Conservation (phyloP, 2,113 vertebrate species). For the zebrafish (Danio rerio) region GRCz12tu NC_133193.1:18996001-18996500, state of each 20-base stretch:
- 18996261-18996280: background rate
- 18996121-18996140: too few relatives aligned
- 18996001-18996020: background rate
- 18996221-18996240: too few relatives aligned
- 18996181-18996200: too few relatives aligned
- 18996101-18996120: too few relatives aligned
- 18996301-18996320: background rate
- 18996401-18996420: slow-evolving; percentile 3
- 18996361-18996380: slow-evolving; percentile 10
- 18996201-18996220: too few relatives aligned
- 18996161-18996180: too few relatives aligned
- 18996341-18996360: background rate
- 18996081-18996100: too few relatives aligned
- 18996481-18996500: slow-evolving; percentile 31
- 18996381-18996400: slow-evolving; percentile 3
- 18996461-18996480: background rate
- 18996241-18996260: too few relatives aligned
- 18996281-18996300: background rate
- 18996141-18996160: too few relatives aligned
- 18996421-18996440: slow-evolving; percentile 21
- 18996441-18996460: background rate
- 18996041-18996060: too few relatives aligned
- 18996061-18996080: too few relatives aligned
- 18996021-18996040: background rate
- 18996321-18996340: slow-evolving; percentile 26